Base-by-base conservation (phyloP, 2,888 invertebrate species). In the Gortyna flavago region DNA sequence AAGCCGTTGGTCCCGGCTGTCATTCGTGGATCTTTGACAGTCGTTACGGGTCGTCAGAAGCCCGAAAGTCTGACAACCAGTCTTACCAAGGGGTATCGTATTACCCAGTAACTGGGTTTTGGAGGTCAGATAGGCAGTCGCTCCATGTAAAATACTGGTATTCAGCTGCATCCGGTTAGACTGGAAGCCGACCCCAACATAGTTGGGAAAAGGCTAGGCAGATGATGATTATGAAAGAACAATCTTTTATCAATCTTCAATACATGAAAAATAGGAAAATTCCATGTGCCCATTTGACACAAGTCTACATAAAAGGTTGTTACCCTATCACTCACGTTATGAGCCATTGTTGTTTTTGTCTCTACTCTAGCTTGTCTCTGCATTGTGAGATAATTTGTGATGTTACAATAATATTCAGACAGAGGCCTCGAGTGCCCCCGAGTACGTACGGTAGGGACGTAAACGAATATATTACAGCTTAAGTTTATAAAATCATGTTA, bases 281-380 rank as follows among this genome's bases (percentile, higher is more conserved):
- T 25, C 16, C 32, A 51, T 32, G 51, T 35, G 51, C 9, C 6
- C 25, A 25, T 51, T 68, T 32, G 51, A 18, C 35, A n/a, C n/a
- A 54, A n/a, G 54, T n/a, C 1, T n/a, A n/a, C 54, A 25, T 54
- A n/a, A 54, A 57, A 57, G 11, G 67, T 87, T 16, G 92, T 80
- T 86, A 87, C 88, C 84, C 54, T 79, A 68, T 75, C 87, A 86
- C 88, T 90, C 85, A 83, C 89, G 89, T 89, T 89, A 90, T 90
- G 89, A 89, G 83, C 90, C 90, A 93, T 93, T 94, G 93, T 94
- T 93, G 92, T 93, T 94, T 93, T 92, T 93, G 90, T 90, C 84
- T 89, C 82, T 87, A 86, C 88, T 87, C 87, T 86, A 82, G 83
- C 83, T 84, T 87, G 87, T 88, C 86, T 85, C 81, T 83, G 87